These are phyloP conservation scores for Biston betularia DNA, from an alignment of 2,888 invertebrate genomes.

Conservation along the genomic window DNA sequence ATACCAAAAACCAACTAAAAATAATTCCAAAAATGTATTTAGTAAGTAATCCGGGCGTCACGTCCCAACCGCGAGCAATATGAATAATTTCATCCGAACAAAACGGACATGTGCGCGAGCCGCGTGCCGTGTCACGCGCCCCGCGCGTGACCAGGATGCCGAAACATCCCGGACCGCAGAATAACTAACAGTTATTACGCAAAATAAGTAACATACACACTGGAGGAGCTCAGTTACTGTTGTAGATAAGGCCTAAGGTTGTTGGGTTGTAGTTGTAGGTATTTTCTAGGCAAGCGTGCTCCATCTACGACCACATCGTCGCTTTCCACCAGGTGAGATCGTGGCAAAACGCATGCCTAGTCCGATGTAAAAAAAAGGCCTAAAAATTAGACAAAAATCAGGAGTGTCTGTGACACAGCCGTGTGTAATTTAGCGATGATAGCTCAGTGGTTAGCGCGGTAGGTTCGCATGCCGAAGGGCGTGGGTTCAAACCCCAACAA, in stretches of 20 bases:
- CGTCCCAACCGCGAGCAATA: constrained; percentile 27
- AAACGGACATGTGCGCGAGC: constrained; percentile 15
- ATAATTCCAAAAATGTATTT: constrained; percentile 16
- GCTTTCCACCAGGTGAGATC: too few species aligned
- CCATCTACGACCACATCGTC: too few species aligned
- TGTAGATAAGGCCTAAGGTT: background rate
- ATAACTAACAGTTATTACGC: background rate
- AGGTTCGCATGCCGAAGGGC: too few species aligned
- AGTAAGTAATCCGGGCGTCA: constrained; percentile 29
- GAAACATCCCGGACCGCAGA: background rate
- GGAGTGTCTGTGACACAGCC: too few species aligned
- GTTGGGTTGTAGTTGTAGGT: too few species aligned
- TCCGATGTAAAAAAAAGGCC: too few species aligned
- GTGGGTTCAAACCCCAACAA: too few species aligned
- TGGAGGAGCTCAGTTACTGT: background rate
- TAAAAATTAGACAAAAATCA: too few species aligned
- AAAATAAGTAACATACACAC: background rate
- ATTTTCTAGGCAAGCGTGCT: too few species aligned
- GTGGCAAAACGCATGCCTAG: too few species aligned
- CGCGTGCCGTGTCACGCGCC: constrained; percentile 7
- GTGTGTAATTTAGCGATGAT: too few species aligned
- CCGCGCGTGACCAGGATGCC: background rate
- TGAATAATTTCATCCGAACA: constrained; percentile 25
- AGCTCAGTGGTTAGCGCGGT: too few species aligned
- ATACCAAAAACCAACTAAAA: constrained; percentile 11